phyloP scores from a whole-genome alignment of 1,140 invertebrate genomes.

The Diuraphis noxia region DNA sequence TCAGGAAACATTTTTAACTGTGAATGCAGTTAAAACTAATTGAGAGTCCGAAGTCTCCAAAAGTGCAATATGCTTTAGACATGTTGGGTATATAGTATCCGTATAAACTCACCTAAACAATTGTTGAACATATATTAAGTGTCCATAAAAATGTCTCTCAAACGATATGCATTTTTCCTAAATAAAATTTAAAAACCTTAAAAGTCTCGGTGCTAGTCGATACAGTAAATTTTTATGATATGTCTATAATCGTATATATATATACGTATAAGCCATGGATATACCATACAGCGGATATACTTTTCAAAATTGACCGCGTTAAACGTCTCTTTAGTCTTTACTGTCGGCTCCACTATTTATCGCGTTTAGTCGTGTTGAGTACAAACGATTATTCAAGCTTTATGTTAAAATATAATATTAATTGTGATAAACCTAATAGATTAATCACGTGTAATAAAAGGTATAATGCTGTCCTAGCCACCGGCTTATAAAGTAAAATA shows the following conservation, averaged over 20 bases:
- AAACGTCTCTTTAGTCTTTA: neutral
- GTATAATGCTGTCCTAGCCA: neutral
- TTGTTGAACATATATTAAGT: neutral
- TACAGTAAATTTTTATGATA: neutral
- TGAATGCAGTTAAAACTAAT: no score
- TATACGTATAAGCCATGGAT: neutral
- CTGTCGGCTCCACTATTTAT: neutral
- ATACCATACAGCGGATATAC: neutral
- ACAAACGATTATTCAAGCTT: neutral
- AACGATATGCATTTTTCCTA: neutral
- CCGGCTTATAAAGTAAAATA: neutral
- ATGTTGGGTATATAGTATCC: neutral
- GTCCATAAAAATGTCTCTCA: neutral
- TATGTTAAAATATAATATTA: neutral
- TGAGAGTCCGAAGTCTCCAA: no score
- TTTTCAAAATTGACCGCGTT: neutral
- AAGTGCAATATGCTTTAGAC: neutral
- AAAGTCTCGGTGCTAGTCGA: neutral
- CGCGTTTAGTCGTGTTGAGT: neutral
- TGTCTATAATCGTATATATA: neutral
- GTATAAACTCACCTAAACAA: neutral
- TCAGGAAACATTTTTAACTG: no score
- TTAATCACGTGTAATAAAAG: neutral
- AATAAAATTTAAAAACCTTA: neutral
- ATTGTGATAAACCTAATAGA: neutral